Evolutionary conservation across 2,797 vertebrate species (phyloP), one percentile per base, ranked within the genome.

Genomic region (Sciaenops ocellatus): DNA sequence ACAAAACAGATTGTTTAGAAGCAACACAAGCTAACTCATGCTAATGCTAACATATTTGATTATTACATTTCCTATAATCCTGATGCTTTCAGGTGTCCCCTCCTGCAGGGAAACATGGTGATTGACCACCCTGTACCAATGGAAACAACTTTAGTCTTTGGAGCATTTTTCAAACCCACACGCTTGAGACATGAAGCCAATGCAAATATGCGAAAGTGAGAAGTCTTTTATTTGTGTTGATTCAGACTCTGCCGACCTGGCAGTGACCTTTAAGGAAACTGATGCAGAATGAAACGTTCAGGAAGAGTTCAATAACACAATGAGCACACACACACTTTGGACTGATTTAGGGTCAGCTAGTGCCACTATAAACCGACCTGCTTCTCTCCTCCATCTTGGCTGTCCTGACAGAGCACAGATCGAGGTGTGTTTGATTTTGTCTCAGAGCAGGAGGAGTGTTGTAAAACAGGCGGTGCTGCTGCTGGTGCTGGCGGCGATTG

Each of bases 281-380:
- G n/a, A n/a, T n/a, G n/a, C n/a, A n/a, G n/a, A n/a, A n/a, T n/a
- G n/a, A n/a, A n/a, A n/a, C n/a, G n/a, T n/a, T n/a, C n/a, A n/a
- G n/a, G n/a, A n/a, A n/a, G n/a, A n/a, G n/a, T n/a, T n/a, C n/a
- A n/a, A n/a, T n/a, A n/a, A n/a, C 44, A n/a, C 10, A 2, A 50
- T 51, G 59, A 62, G 18, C 44, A 78, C 24, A 74, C 67, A 56
- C n/a, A 63, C 59, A 55, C 77, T 69, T 69, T 79, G 78, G 51
- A 74, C 68, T 7, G 16, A 17, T 2, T 47, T 11, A 4, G 38
- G n/a, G n/a, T 4, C 10, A 0, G 5, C n/a, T n/a, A n/a, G n/a
- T n/a, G n/a, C n/a, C n/a, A n/a, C 7, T 76, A 71, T 63, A 80
- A 74, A 65, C 5, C 0, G 4, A 15, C 8, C 8, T 3, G 47